Conservation (phyloP, 1,140 invertebrate genomes). For the Panulirus ornatus region DNA sequence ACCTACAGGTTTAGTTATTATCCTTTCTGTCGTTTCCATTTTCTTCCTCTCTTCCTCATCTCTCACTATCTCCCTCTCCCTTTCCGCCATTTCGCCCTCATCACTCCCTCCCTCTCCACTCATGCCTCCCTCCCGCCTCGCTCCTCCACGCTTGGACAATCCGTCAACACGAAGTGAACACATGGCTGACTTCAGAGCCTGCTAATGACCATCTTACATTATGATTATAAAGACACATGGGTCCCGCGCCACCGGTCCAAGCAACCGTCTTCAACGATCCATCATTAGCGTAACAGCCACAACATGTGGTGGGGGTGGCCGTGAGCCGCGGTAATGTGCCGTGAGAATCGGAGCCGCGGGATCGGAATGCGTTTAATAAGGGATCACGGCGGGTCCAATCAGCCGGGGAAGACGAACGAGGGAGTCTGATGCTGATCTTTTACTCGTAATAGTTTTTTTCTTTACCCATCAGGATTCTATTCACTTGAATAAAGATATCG, state of each 20-base stretch:
- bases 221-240: constrained; percentile 30
- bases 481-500: too few species aligned
- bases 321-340: constrained; percentile 21
- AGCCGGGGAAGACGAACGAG: too few species aligned
- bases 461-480: too few species aligned
- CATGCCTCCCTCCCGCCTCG: not conserved
- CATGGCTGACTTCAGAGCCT: not conserved
- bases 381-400: not conserved
- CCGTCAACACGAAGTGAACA: not conserved
- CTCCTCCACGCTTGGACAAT: not conserved
- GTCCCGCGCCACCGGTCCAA: not conserved
- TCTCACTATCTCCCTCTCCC: constrained; percentile 16
- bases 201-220: constrained; percentile 9
- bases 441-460: too few species aligned
- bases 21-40: not conserved
- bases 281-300: constrained; percentile 6
- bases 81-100: not conserved
- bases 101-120: not conserved
- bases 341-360: constrained; percentile 16
- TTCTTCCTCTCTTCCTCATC: constrained; percentile 17
- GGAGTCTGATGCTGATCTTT: too few species aligned
- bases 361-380: constrained; percentile 10
- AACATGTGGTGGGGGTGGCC: not conserved
- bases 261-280: not conserved
- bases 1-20: too few species aligned